Conservation (phyloP, 2,888 invertebrate genomes). For the Pardosa pseudoannulata region DNA sequence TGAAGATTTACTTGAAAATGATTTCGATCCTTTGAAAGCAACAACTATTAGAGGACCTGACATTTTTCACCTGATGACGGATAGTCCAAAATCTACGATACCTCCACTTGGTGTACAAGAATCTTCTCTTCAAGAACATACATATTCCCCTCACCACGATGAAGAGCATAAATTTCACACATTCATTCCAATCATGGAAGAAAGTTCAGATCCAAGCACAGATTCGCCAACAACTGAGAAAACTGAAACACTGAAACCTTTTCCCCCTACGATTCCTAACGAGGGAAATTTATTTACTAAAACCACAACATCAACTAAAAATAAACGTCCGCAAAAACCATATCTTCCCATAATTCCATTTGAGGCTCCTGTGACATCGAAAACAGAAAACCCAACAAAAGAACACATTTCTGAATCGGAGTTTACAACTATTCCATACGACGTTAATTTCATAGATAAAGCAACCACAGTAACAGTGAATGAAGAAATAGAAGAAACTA, state of each 20-base stretch:
- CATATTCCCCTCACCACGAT: background rate
- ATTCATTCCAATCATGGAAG: background rate
- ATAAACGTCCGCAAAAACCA: constrained; percentile 22
- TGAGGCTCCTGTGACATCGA: background rate
- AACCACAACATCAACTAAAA: background rate
- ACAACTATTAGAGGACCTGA: background rate
- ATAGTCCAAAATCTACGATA: background rate
- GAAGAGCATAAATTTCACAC: background rate
- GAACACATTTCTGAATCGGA: too few species aligned
- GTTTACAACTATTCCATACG: background rate
- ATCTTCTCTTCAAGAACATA: background rate
- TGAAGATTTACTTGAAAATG: constrained; percentile 28
- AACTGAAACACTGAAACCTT: background rate
- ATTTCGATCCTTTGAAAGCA: background rate
- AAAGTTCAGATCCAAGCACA: background rate
- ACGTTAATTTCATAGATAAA: background rate
- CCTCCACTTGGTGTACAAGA: background rate
- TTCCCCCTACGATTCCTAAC: constrained; percentile 14
- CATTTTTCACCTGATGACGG: background rate
- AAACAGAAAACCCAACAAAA: background rate
- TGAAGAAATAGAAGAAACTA: background rate
- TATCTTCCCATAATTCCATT: constrained; percentile 23
- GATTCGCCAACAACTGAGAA: background rate
- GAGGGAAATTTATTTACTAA: constrained; percentile 26
- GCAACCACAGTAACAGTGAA: constrained; percentile 1